phyloP scores from a whole-genome alignment of 2,888 invertebrate species.

The Zaprionus bogoriensis region DNA sequence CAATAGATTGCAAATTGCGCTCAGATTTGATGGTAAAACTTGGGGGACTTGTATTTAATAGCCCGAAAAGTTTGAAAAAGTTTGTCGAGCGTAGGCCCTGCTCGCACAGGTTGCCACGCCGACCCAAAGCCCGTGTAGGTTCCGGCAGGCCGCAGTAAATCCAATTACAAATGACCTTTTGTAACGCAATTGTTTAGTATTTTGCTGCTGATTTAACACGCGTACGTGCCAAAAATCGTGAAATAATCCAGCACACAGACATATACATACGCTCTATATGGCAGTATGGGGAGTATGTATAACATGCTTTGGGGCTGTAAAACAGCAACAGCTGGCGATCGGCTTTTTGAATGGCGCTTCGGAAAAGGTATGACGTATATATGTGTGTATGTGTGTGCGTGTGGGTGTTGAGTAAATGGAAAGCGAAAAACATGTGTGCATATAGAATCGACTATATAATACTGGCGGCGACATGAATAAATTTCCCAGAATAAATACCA shows the following conservation, averaged over 20 bases:
- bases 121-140: background rate
- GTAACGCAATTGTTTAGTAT: constrained; percentile 4
- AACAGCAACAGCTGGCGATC: constrained; percentile 8
- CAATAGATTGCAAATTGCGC: too few relatives aligned
- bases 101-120: too few relatives aligned
- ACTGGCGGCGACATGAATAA: constrained; percentile 11
- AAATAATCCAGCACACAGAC: background rate
- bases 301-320: constrained; percentile 4
- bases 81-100: background rate
- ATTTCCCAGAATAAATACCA: constrained; percentile 53
- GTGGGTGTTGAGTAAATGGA: background rate
- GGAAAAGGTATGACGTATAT: background rate
- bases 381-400: background rate
- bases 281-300: background rate
- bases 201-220: constrained; percentile 1
- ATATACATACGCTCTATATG: constrained; percentile 1
- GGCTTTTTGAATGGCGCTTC: constrained; percentile 3
- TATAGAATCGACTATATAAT: constrained; percentile 4
- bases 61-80: too few relatives aligned
- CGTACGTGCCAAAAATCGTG: constrained; percentile 17
- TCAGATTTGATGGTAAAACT: too few relatives aligned
- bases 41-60: too few relatives aligned
- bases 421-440: background rate
- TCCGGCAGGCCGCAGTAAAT: constrained; percentile 4
- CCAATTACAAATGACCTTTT: constrained; percentile 6